Evolutionary conservation across 1,140 invertebrate genomes (phyloP), one percentile per base, ranked within the genome.

Genomic region (Pseudoatta argentina): DNA sequence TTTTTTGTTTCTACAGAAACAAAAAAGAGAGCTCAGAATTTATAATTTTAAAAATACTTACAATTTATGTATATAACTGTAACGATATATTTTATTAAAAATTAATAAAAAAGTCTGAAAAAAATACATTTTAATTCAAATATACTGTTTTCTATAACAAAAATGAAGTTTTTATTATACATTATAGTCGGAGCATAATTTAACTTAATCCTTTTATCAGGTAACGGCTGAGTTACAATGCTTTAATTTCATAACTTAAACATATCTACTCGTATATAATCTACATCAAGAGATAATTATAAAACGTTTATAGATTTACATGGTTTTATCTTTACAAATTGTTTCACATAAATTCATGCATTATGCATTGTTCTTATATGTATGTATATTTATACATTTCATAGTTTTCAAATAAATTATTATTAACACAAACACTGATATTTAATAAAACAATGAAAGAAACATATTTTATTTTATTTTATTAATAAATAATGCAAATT

Each of bases 261-360:
- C 48, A 24, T 24, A 71, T 61, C 14, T 61, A 16, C 63, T 12
- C 6, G 55, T 18, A 51, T 48, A 12, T 57, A 69, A 59, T 61
- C 16, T 83, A 18, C 44, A 48, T 63, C 53, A 48, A 48, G n/a
- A 27, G 7, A 39, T 39, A 39, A 44, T 21, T 30, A 27, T 71
- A 81, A 59, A 53, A 16, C 24, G 18, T n/a, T 2, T 81, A 24
- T 44, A 57, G 53, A 12, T 10, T 57, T 78, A 7, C 48, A 48
- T 6, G 30, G 2, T 82, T 63, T 48, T 30, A 82, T 82, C 66
- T 82, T 82, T n/a, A 48, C 18, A 34, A 10, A 7, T 14, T 27
- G 48, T 82, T 81, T 71, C 21, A 61, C n/a, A 3, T 8, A n/a
- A 39, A 1, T 57, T 81, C 57, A 24, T 55, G 8, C 51, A 12